Evolutionary conservation across 64 coral and sea anemone species (phyloP).

Genomic region (Pocillopora verrucosa): DNA sequence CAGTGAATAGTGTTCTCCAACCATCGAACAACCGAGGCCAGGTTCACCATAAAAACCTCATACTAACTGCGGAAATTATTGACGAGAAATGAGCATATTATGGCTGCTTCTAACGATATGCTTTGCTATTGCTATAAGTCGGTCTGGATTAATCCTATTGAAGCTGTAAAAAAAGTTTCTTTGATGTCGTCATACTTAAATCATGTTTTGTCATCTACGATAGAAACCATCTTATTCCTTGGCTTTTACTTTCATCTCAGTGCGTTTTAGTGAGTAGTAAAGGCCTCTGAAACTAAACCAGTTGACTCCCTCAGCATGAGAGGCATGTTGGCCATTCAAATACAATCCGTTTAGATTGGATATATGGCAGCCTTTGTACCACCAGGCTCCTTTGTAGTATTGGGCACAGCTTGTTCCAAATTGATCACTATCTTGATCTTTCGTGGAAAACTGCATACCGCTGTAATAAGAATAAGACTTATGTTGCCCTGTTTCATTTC

Average conservation of each 20-base stretch:
- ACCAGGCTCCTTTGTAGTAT: not conserved
- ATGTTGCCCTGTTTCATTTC: not conserved
- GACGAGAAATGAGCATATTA: no score
- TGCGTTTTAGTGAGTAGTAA: slow-evolving; percentile 22
- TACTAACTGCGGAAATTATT: no score
- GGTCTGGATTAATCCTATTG: no score
- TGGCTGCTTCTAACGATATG: no score
- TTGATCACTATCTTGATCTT: not conserved
- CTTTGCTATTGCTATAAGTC: no score
- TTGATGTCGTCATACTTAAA: no score
- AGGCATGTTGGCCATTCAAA: not conserved
- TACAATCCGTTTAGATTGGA: slow-evolving; percentile 38
- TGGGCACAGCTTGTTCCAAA: not conserved
- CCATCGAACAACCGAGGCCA: no score
- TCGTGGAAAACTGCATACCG: not conserved
- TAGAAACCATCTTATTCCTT: no score
- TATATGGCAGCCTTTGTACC: not conserved
- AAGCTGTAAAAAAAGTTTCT: no score
- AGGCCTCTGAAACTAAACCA: not conserved
- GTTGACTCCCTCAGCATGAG: slow-evolving; percentile 8
- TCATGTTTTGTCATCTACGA: no score
- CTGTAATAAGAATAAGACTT: not conserved
- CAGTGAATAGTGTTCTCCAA: no score
- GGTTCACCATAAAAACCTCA: no score
- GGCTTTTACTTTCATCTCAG: slow-evolving; percentile 38